phyloP scores from a whole-genome alignment of 2,113 vertebrate genomes.

The Corapipo altera region DNA sequence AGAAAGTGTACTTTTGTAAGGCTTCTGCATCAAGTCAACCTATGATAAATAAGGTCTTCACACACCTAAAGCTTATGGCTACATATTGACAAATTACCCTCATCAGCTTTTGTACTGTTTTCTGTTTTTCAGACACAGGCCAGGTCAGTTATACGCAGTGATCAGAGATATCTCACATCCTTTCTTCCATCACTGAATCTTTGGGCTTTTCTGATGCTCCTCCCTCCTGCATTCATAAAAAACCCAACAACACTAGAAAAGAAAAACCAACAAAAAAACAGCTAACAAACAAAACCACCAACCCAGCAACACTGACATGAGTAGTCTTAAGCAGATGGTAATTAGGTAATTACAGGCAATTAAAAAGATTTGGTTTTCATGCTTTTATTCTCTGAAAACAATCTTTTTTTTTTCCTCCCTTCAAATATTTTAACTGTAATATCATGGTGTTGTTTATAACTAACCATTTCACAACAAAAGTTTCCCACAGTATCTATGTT shows the following conservation, averaged over 20 bases:
- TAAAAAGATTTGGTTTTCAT: background rate
- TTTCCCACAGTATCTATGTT: background rate
- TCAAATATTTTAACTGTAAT: background rate
- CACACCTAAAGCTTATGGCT: background rate
- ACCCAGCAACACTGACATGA: background rate
- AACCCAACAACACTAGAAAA: background rate
- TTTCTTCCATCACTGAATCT: background rate
- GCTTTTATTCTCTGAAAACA: background rate
- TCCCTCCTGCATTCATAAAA: background rate
- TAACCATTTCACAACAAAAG: background rate
- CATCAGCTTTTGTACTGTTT: background rate
- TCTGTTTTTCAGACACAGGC: background rate
- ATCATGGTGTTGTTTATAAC: background rate
- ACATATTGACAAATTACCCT: conserved; percentile 21
- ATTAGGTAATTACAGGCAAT: background rate
- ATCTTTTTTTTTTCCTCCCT: background rate
- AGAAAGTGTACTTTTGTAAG: background rate
- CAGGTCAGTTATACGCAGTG: background rate
- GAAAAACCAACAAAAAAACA: background rate
- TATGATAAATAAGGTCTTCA: conserved; percentile 23
- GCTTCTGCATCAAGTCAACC: background rate
- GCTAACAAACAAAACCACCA: background rate
- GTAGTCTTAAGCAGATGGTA: background rate
- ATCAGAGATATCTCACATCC: background rate
- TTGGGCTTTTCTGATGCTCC: background rate